Base-by-base conservation (phyloP, 2,888 invertebrate species). In the Syrphus vitripennis region DNA sequence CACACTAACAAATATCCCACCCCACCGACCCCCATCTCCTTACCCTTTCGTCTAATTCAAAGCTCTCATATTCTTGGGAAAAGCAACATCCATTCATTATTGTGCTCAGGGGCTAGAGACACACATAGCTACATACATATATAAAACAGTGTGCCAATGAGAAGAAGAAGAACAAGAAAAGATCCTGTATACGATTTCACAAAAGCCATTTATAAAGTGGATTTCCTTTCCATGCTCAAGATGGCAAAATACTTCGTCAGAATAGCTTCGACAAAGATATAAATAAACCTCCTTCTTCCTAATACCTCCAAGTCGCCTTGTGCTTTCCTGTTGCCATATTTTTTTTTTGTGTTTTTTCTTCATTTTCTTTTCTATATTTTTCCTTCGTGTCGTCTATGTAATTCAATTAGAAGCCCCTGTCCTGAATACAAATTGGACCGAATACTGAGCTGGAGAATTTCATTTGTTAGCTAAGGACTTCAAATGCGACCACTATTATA, bases 161-260 rank as follows among this genome's bases (percentile, higher is more conserved):
- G 45, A 9, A 26, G 40, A 42, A 59, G 37, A 53, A 16, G 24
- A 45, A 61, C 34, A 61, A 55, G 26, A 63, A 59, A 59, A 40
- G 75, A 72, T 81, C 55, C 74, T 82, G 45, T 45, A 86, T 86
- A 74, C 74, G 86, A 86, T 86, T 86, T 82, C 82, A 74, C 72
- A 82, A 78, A 82, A 86, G 82, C 82, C 86, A 86, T 86, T 86
- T 86, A 86, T 82, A 78, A 86, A 82, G 86, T 86, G 86, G 86
- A 86, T 82, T 82, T 86, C 42, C 77, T 42, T 72, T 78, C 19
- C 57, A 50, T 67, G 57, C 57, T 71, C 70, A 77, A 67, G 67
- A 79, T 74, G 48, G 59, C 72, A 72, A n/a, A 65, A 34, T 40
- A 63, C 14, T 63, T 29, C 29, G 2, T 63, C 16, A 26, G 42